Evolutionary conservation across 2,888 invertebrate species (phyloP), one percentile per base, ranked within the genome.

Genomic region (Nasonia oneida): DNA sequence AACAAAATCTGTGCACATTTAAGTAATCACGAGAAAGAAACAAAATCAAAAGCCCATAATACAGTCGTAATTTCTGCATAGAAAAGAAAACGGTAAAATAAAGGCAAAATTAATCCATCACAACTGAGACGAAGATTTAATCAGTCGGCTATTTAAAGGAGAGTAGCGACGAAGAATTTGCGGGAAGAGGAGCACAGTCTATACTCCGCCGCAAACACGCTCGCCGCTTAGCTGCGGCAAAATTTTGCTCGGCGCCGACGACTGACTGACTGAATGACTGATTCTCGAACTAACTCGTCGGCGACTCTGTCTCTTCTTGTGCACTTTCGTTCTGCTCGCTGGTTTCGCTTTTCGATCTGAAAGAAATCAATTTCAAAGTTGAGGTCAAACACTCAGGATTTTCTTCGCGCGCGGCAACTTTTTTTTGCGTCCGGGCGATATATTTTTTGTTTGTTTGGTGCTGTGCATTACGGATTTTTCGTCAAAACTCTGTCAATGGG

Each of bases 291-390:
- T 88, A 89, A 89, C 87, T 91, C 88, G 92, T 91, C 88, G 92
- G 88, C 86, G 92, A 91, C 89, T 93, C 91, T 87, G 89, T 89
- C 83, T 93, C 93, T 90, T 93, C 92, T 88, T 91, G 89, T 81
- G 90, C 90, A 81, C 89, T 91, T 88, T 92, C 91, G 89, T 88
- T 91, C 90, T 90, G 89, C 91, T 93, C 92, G 90, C 91, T 91
- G 88, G 90, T 91, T 90, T 93, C 92, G 89, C 90, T 92, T 93
- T 93, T 93, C 89, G 92, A 93, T 93, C 93, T 93, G 93, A 93
- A 93, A 93, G 92, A 92, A 93, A 93, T 92, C 90, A 93, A 87
- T 85, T 87, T 67, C 57, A 84, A 80, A 84, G 47, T 86, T 89
- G 89, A 91, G 88, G 91, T 91, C 88, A 92, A 88, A 90, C 86